A percentile compares a stretch with the other conserved stretches of the same genome.
phyloP scores from a whole-genome alignment of 2,888 invertebrate genomes.

The Aplocera efformata region DNA sequence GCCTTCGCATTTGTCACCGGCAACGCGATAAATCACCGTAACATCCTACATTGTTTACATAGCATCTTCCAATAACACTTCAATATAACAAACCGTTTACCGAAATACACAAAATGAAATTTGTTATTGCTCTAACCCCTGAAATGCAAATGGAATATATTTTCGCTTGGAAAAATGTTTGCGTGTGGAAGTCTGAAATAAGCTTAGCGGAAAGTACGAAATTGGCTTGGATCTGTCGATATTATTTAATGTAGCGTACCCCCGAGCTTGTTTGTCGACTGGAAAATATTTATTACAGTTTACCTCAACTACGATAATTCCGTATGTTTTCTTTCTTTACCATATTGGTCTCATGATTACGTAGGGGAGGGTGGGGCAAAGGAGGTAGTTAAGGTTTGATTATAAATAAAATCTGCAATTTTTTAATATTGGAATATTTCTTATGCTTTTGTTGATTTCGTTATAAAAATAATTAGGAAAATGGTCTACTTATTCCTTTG shows the following conservation, averaged over 20 bases:
- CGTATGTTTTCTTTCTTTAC: conserved; percentile 33
- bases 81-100: conserved; percentile 27
- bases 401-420: no score
- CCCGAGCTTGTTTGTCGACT: conserved; percentile 64
- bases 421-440: no score
- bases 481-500: no score
- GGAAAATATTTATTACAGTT: conserved; percentile 69
- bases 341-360: background rate
- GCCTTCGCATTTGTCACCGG: conserved; percentile 16
- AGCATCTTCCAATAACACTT: conserved; percentile 23
- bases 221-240: conserved; percentile 74
- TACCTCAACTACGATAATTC: conserved; percentile 47
- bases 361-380: no score
- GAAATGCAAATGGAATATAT: conserved; percentile 68
- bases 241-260: conserved; percentile 70
- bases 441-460: no score
- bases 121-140: conserved; percentile 56
- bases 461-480: no score
- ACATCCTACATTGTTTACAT: conserved; percentile 4
- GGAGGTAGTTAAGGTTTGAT: no score
- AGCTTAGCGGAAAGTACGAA: conserved; percentile 68
- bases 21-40: conserved; percentile 10
- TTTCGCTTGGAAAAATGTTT: conserved; percentile 63
- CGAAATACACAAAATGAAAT: conserved; percentile 38
- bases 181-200: conserved; percentile 63